These are phyloP conservation scores for Drosophila setifemur DNA, from an alignment of 1,140 invertebrate species.

Conservation along the genomic window DNA sequence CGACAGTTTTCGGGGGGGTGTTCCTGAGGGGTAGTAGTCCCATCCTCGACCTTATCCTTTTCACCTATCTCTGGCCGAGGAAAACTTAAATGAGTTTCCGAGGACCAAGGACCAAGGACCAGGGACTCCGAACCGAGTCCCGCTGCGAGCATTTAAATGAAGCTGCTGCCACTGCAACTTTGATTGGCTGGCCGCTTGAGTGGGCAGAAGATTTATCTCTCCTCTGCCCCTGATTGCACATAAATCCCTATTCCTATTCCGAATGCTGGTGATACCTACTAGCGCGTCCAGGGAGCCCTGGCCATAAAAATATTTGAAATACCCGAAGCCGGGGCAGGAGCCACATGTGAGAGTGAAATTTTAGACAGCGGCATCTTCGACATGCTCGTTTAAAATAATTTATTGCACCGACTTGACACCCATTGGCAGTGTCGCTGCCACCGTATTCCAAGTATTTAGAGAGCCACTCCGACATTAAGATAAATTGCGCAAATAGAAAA, in stretches of 20 bases:
- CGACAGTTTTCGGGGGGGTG: slow-evolving; percentile 45
- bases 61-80: slow-evolving; percentile 61
- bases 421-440: slow-evolving; percentile 63
- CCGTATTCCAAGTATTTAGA: slow-evolving; percentile 46
- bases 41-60: slow-evolving; percentile 60
- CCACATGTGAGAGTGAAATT: slow-evolving; percentile 21
- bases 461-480: slow-evolving; percentile 38
- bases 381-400: slow-evolving; percentile 82
- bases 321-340: too few relatives aligned
- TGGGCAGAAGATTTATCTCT: slow-evolving; percentile 67
- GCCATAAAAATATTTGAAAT: slow-evolving; percentile 69
- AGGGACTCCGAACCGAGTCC: not conserved
- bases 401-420: slow-evolving; percentile 78
- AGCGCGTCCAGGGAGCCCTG: slow-evolving; percentile 13
- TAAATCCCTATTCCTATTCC: slow-evolving; percentile 44
- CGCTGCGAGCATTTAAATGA: slow-evolving; percentile 68
- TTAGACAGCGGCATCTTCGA: slow-evolving; percentile 48
- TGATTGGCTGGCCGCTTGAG: slow-evolving; percentile 60
- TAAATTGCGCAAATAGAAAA: slow-evolving; percentile 80
- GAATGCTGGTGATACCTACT: slow-evolving; percentile 35
- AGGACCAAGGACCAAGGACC: not conserved
- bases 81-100: slow-evolving; percentile 75
- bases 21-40: not conserved
- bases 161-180: slow-evolving; percentile 46
- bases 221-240: slow-evolving; percentile 26